Percentiles rank a stretch among this genome's conserved stretches.
Conservation (phyloP, 2,797 vertebrate genomes). For the Iguana delicatissima region DNA sequence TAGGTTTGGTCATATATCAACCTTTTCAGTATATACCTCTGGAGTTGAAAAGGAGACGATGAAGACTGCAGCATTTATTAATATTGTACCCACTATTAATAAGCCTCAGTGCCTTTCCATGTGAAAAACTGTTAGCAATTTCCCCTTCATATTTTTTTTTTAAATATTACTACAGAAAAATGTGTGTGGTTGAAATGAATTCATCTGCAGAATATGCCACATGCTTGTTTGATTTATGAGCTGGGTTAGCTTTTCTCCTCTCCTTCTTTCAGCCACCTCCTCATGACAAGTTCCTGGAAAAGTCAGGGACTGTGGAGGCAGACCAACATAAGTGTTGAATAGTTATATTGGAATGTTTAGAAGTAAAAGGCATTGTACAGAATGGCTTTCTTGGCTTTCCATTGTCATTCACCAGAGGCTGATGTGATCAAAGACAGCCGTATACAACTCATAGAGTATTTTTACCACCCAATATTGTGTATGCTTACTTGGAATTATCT, state of each 20-base stretch:
- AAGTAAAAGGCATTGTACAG: background rate
- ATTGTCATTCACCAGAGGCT: background rate
- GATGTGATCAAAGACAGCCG: background rate
- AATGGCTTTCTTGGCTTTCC: background rate
- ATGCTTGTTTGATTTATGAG: conserved; percentile 43
- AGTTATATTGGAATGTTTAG: conserved; percentile 1
- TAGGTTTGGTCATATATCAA: conserved; percentile 43
- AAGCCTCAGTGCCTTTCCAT: conserved; percentile 24
- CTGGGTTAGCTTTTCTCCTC: background rate
- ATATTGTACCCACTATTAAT: conserved; percentile 30
- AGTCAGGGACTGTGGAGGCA: background rate
- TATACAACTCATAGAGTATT: background rate
- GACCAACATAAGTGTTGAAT: fast-evolving
- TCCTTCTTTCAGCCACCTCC: no score
- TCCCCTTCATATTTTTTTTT: conserved; percentile 22
- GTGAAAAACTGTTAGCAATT: conserved; percentile 42
- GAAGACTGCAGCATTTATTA: conserved; percentile 39
- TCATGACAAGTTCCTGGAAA: conserved; percentile 16
- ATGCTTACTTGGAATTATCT: background rate
- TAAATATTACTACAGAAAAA: conserved; percentile 32
- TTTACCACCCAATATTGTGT: background rate
- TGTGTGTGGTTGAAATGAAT: conserved; percentile 6
- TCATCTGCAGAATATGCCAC: background rate
- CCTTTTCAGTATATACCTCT: background rate
- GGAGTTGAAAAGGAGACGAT: conserved; percentile 11